phyloP scores from a whole-genome alignment of 2,797 vertebrate genomes.

The Anguilla marmorata region DNA sequence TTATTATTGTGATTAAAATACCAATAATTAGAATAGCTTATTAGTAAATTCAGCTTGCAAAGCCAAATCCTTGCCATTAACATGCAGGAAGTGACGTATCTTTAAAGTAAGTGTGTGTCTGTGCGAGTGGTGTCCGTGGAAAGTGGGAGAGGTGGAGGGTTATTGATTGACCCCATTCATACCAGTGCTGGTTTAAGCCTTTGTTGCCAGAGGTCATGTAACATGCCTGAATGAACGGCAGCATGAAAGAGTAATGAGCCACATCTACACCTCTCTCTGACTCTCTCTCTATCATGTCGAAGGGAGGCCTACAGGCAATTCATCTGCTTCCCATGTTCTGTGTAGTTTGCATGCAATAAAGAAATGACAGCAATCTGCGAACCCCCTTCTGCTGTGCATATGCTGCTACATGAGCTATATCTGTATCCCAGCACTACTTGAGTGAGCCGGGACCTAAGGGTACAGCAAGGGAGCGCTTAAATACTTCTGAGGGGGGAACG shows the following conservation, averaged over 20 bases:
- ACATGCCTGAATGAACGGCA: constrained; percentile 9
- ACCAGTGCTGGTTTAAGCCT: neutral
- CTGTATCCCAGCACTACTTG: neutral
- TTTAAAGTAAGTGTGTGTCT: neutral
- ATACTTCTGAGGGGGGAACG: neutral
- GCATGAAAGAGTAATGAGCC: constrained; percentile 7
- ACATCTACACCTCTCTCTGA: constrained; percentile 4
- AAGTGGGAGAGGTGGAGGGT: neutral
- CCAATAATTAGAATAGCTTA: neutral
- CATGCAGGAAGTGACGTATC: neutral
- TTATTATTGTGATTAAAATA: neutral
- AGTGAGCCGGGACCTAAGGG: neutral
- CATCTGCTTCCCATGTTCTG: neutral
- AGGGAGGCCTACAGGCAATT: constrained; percentile 10
- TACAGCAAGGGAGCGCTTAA: neutral
- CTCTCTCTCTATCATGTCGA: neutral
- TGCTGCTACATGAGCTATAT: neutral
- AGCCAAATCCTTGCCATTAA: neutral
- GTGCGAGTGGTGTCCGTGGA: neutral
- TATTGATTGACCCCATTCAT: constrained; percentile 15
- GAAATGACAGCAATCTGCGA: neutral
- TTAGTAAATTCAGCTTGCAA: neutral
- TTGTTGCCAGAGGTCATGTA: constrained; percentile 1
- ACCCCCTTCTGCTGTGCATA: neutral
- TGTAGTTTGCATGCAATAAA: neutral